Evolutionary conservation across 2,888 invertebrate genomes (phyloP), one percentile per base, ranked within the genome.

Genomic region (Trichogramma dendrolimi): DNA sequence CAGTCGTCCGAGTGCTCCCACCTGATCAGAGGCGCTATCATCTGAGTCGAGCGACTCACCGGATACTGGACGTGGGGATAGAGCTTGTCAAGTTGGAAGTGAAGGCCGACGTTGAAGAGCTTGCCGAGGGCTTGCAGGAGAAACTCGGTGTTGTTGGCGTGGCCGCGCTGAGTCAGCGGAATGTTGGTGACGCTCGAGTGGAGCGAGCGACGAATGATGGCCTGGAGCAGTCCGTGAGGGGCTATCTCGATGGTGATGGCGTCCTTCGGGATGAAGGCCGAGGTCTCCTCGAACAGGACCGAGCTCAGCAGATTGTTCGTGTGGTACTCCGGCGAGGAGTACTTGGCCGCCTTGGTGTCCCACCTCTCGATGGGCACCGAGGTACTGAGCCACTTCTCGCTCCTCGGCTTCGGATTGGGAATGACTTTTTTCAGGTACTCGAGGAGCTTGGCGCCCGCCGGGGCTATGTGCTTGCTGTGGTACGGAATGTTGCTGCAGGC

Each of bases 221-320:
- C 90, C 75, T 94, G 94, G 46, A 96, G 84, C 0, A 96, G 83
- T 5, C 92, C 90, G 71, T 96, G 95, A 0, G 96, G 95, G 0
- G 94, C 94, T 58, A 96, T 87, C 80, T 96, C 96, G 66, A 96
- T 88, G 5, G 88, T 85, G 60, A 95, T 84, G 0, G 94, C 92
- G 74, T 93, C 88, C 56, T 85, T 83, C 2, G 93, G 94, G 69
- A 96, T 88, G 40, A 90, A 84, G 14, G 84, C 84, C 6, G 91
- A 83, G 0, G 91, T 90, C 79, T 95, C 95, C 74, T 94, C 92
- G 76, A 93, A 92, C 78, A 85, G 83, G 10, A 83, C 79, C 66
- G 80, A 72, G 82, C 83, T 90, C 74, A 91, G 78, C 39, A 93
- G 81, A 75, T 94, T 95, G 74, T 94, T 93, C 1, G 89, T 89